A percentile compares a stretch with the other conserved stretches of the same genome.
phyloP scores from a whole-genome alignment of 1,140 invertebrate genomes.

The Drosophila gunungcola region DNA sequence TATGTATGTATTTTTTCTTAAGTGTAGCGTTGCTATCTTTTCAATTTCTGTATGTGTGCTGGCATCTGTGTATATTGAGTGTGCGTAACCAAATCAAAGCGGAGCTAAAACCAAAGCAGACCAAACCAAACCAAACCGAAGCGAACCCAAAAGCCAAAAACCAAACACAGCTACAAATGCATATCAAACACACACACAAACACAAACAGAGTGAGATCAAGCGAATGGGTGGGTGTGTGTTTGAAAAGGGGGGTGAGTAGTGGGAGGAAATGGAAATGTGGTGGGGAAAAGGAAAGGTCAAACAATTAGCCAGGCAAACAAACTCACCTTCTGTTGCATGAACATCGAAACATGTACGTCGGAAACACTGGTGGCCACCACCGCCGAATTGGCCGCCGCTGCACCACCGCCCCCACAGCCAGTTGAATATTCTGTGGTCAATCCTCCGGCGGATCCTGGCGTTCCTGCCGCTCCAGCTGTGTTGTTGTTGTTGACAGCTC shows the following conservation, averaged over 20 bases:
- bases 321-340: conserved; percentile 83
- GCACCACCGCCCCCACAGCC: conserved; percentile 18
- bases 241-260: background rate
- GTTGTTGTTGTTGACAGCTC: conserved; percentile 31
- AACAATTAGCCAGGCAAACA: conserved; percentile 21
- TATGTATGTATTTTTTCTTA: background rate
- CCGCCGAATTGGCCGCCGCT: conserved; percentile 63
- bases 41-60: conserved; percentile 15
- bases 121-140: conserved; percentile 51
- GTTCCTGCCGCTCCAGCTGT: conserved; percentile 35
- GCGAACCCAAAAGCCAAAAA: conserved; percentile 56
- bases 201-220: conserved; percentile 18
- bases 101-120: conserved; percentile 41
- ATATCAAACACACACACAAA: conserved; percentile 51
- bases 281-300: background rate
- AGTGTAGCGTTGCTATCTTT: conserved; percentile 7
- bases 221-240: conserved; percentile 6
- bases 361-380: conserved; percentile 85
- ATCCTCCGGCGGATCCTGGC: conserved; percentile 35
- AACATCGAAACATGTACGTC: conserved; percentile 81
- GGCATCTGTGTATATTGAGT: conserved; percentile 6
- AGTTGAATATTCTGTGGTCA: conserved; percentile 30
- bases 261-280: background rate
- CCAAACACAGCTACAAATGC: conserved; percentile 67
- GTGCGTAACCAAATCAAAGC: conserved; percentile 57